These are phyloP conservation scores for Leptopilina drosophilae DNA, from an alignment of 2,888 invertebrate species.

Conservation along the genomic window DNA sequence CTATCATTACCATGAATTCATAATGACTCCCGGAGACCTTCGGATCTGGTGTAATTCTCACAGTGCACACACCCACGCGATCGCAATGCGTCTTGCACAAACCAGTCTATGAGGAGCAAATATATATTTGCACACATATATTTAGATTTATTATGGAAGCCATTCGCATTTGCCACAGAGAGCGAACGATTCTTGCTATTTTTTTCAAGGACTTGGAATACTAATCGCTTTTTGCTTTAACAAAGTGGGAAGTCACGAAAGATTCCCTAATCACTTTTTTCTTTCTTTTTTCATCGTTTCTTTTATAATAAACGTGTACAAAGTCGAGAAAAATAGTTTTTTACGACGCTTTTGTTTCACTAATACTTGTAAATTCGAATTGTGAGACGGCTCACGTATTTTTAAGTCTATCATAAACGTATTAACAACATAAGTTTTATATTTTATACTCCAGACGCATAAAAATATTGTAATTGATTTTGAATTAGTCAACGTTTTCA, in stretches of 20 bases:
- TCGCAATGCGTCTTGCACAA: slow-evolving; percentile 32
- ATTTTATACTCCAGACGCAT: too few species aligned
- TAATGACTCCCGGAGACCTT: slow-evolving; percentile 31
- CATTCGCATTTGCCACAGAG: slow-evolving; percentile 27
- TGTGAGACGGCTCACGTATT: too few species aligned
- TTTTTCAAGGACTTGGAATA: slow-evolving; percentile 31
- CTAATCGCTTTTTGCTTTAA: slow-evolving; percentile 26
- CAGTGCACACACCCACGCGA: slow-evolving; percentile 33
- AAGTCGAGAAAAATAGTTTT: slow-evolving; percentile 35
- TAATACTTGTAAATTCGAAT: too few species aligned
- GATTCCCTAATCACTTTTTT: slow-evolving; percentile 35
- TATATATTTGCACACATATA: slow-evolving; percentile 19
- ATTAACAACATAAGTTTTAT: too few species aligned
- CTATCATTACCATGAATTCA: slow-evolving; percentile 34
- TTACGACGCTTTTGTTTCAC: neutral
- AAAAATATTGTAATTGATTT: too few species aligned
- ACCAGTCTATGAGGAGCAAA: slow-evolving; percentile 31
- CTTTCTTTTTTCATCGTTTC: neutral
- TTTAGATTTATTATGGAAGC: slow-evolving; percentile 14
- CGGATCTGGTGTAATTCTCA: slow-evolving; percentile 35
- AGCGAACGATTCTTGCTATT: neutral
- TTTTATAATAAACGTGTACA: neutral
- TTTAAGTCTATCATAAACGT: too few species aligned
- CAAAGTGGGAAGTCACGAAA: slow-evolving; percentile 26
- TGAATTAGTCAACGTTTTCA: too few species aligned